Conservation (phyloP, 2,797 vertebrate genomes). For the Sebastes elongatus region DNA sequence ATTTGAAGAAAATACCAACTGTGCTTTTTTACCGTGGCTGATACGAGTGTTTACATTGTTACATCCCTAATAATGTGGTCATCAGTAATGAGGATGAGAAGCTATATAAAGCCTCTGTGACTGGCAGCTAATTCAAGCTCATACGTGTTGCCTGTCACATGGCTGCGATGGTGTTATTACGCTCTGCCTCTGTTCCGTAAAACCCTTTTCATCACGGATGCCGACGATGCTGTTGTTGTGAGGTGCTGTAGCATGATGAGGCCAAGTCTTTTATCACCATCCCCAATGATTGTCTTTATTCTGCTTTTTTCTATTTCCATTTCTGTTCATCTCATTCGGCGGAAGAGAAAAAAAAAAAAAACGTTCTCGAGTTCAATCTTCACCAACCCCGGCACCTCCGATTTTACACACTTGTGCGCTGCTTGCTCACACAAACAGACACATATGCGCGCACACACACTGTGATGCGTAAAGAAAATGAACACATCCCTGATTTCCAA, state of each 20-base stretch:
- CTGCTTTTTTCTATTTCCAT: slow-evolving; percentile 25
- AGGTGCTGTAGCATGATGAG: slow-evolving; percentile 14
- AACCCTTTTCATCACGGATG: slow-evolving; percentile 60
- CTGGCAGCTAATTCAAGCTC: slow-evolving; percentile 42
- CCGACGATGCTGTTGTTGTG: slow-evolving; percentile 41
- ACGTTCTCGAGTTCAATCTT: slow-evolving; percentile 29
- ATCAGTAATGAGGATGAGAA: slow-evolving; percentile 5
- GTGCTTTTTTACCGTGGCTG: not conserved
- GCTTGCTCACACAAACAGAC: not conserved
- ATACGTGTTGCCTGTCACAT: slow-evolving; percentile 51
- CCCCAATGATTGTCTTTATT: slow-evolving; percentile 36
- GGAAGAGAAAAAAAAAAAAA: slow-evolving; percentile 28
- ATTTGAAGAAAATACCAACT: not conserved
- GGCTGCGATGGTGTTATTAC: slow-evolving; percentile 21
- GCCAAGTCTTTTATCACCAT: slow-evolving; percentile 44
- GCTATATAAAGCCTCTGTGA: slow-evolving; percentile 50
- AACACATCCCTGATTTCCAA: slow-evolving; percentile 30
- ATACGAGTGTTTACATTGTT: not conserved
- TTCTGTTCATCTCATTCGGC: slow-evolving; percentile 11
- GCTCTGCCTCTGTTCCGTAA: slow-evolving; percentile 18
- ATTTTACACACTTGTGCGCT: slow-evolving; percentile 10
- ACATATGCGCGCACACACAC: not conserved
- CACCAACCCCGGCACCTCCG: not conserved
- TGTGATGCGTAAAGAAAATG: not conserved
- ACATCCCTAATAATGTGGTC: not conserved